Conservation (phyloP, 2,113 vertebrate genomes). For the Myrmophylax atrothorax region DNA sequence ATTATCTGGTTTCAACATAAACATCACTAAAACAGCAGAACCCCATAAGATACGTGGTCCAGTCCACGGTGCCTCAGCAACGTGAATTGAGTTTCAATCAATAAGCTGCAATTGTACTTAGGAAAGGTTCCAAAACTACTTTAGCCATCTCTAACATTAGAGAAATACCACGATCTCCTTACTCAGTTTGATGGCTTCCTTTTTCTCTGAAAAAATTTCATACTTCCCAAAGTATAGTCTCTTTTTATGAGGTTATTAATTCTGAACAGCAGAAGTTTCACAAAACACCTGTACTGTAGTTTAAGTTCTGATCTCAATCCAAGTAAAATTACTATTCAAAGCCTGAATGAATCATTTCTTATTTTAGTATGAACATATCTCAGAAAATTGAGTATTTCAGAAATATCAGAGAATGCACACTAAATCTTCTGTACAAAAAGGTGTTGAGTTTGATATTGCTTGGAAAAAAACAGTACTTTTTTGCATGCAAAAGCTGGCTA, state of each 20-base stretch:
- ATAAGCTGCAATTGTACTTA: not conserved
- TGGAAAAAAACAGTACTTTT: not conserved
- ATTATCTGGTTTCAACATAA: not conserved
- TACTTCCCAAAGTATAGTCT: not conserved
- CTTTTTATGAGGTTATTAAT: not conserved
- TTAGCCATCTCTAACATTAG: not conserved
- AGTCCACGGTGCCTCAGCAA: not conserved
- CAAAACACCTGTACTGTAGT: not conserved
- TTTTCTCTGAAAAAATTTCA: not conserved
- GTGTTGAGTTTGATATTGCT: not conserved
- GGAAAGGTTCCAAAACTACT: not conserved
- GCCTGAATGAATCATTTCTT: not conserved
- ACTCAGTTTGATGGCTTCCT: not conserved
- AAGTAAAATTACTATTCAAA: not conserved
- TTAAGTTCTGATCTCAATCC: not conserved
- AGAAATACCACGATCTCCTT: not conserved
- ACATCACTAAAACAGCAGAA: not conserved
- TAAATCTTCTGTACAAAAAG: not conserved
- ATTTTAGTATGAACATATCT: not conserved
- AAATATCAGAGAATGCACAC: not conserved
- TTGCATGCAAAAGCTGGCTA: not conserved
- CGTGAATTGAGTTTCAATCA: not conserved
- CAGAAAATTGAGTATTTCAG: not conserved
- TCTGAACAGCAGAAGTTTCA: not conserved
- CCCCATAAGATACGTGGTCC: accelerated